Conservation (phyloP, 2,113 vertebrate genomes). For the Etheostoma spectabile region DNA sequence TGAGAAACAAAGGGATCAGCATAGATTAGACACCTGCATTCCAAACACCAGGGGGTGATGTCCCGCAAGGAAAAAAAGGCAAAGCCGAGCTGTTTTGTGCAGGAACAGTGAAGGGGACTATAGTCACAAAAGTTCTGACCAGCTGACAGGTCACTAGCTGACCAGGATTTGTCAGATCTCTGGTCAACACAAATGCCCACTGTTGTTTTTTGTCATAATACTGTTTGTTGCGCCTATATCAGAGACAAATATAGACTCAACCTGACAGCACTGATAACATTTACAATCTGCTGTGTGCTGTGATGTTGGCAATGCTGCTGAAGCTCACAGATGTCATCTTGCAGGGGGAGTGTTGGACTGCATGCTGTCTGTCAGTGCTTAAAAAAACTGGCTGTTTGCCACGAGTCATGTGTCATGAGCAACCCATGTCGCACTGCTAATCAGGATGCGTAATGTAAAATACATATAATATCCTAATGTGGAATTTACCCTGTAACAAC, state of each 20-base stretch:
- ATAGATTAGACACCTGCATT: constrained; percentile 80
- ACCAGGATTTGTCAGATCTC: constrained; percentile 58
- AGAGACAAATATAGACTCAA: constrained; percentile 78
- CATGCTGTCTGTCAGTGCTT: constrained; percentile 49
- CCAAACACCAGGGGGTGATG: constrained; percentile 82
- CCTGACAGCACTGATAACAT: constrained; percentile 78
- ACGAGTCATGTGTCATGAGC: constrained; percentile 45
- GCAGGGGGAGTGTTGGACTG: constrained; percentile 59
- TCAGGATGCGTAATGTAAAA: constrained; percentile 31
- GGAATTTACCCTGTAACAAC: constrained; percentile 28
- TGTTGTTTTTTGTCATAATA: constrained; percentile 48
- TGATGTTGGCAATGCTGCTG: constrained; percentile 72
- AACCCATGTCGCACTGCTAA: constrained; percentile 38
- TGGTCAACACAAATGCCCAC: constrained; percentile 40
- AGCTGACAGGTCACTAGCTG: constrained; percentile 45
- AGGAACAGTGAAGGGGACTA: constrained; percentile 13
- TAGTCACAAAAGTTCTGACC: constrained; percentile 40
- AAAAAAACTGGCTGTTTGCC: constrained; percentile 48
- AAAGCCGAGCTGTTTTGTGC: constrained; percentile 33
- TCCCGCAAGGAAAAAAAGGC: constrained; percentile 66
- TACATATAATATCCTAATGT: constrained; percentile 24
- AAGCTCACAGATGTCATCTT: constrained; percentile 77
- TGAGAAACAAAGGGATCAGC: constrained; percentile 81
- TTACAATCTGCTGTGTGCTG: constrained; percentile 80
- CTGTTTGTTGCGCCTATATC: constrained; percentile 58